phyloP scores from a whole-genome alignment of 2,888 invertebrate genomes.

The Lepidonotus clava region DNA sequence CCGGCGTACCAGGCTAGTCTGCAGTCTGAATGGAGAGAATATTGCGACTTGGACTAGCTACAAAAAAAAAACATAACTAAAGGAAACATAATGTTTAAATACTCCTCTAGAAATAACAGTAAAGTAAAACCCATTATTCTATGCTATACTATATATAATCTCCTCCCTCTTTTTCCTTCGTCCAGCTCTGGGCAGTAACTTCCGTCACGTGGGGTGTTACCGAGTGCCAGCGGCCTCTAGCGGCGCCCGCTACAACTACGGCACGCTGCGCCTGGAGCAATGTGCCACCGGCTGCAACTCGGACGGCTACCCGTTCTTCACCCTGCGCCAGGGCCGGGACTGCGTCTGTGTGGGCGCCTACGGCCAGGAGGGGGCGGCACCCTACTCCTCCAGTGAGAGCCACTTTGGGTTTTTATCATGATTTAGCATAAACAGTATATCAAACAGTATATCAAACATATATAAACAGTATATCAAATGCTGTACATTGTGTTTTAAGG shows the following conservation, averaged over 20 bases:
- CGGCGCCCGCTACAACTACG: conserved; percentile 10
- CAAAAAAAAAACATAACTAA: too few relatives aligned
- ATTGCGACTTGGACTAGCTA: too few relatives aligned
- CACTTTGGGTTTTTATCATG: neutral
- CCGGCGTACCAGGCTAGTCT: too few relatives aligned
- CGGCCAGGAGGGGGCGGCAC: neutral
- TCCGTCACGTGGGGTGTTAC: conserved; percentile 30
- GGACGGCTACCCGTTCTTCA: conserved; percentile 21
- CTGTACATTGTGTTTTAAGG: too few relatives aligned
- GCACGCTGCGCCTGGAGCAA: neutral
- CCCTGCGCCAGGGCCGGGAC: conserved; percentile 26
- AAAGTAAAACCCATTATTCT: neutral
- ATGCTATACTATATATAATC: neutral
- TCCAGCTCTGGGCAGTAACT: conserved; percentile 21
- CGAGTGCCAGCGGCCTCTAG: neutral
- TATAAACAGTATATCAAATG: too few relatives aligned
- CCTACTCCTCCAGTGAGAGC: conserved; percentile 9
- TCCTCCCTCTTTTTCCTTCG: too few relatives aligned
- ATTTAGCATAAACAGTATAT: too few relatives aligned
- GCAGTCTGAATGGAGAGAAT: too few relatives aligned
- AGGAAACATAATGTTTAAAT: too few relatives aligned
- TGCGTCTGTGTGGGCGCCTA: conserved; percentile 7
- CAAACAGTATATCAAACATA: too few relatives aligned
- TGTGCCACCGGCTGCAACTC: conserved; percentile 2
- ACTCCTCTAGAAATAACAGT: neutral